A percentile compares a stretch with the other conserved stretches of the same genome.
phyloP scores from a whole-genome alignment of 1,140 invertebrate species.

The Zelostemma sp. region DNA sequence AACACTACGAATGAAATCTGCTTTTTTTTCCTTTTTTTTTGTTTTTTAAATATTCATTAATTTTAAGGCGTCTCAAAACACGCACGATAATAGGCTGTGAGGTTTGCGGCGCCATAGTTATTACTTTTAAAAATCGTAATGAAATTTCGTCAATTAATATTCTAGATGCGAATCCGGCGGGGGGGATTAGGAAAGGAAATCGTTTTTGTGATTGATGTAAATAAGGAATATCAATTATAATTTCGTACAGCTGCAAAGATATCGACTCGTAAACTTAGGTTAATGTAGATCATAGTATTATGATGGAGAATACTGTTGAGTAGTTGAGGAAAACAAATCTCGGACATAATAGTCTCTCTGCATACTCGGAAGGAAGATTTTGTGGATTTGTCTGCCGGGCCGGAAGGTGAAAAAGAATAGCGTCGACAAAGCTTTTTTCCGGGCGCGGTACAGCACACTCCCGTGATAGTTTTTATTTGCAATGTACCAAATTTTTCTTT shows the following conservation, averaged over 20 bases:
- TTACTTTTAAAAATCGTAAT: slow-evolving; percentile 11
- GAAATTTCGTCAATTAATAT: slow-evolving; percentile 43
- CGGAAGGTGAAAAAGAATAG: too few relatives aligned
- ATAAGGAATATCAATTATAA: slow-evolving; percentile 26
- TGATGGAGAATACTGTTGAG: slow-evolving; percentile 21
- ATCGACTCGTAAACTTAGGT: slow-evolving; percentile 24
- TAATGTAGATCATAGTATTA: slow-evolving; percentile 23
- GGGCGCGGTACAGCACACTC: background rate
- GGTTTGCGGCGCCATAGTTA: slow-evolving; percentile 19
- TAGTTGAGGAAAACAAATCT: background rate
- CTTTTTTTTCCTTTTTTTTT: slow-evolving; percentile 21
- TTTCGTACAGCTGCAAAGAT: slow-evolving; percentile 23
- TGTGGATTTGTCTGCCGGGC: too few relatives aligned
- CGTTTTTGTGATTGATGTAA: slow-evolving; percentile 25
- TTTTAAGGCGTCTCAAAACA: slow-evolving; percentile 41
- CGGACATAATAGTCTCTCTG: background rate
- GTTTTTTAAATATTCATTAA: slow-evolving; percentile 43
- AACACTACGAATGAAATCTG: slow-evolving; percentile 39
- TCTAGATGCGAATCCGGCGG: slow-evolving; percentile 30
- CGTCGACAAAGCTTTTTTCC: too few relatives aligned
- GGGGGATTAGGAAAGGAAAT: slow-evolving; percentile 10
- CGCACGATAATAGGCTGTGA: slow-evolving; percentile 26
- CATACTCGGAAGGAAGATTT: too few relatives aligned
- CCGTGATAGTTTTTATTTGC: background rate
- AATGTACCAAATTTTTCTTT: background rate